These are phyloP conservation scores for Lepidonotus clava DNA, from an alignment of 2,888 invertebrate species.

Conservation along the genomic window DNA sequence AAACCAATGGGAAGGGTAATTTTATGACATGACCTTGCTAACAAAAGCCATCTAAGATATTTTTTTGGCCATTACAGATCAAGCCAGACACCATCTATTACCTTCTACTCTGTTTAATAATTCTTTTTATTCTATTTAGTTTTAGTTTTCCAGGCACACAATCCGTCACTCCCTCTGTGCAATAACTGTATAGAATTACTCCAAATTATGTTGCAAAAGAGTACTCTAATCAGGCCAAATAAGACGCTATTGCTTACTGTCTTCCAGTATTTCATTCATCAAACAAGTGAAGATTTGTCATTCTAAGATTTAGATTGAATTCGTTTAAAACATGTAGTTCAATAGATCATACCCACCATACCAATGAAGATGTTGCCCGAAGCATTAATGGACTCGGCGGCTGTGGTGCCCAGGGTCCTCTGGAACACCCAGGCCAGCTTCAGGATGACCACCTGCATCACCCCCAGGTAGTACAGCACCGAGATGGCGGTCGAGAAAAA, in stretches of 20 bases:
- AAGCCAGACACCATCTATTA: too few relatives aligned
- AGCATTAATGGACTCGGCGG: conserved; percentile 95
- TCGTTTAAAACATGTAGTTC: background rate
- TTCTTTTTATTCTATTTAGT: too few relatives aligned
- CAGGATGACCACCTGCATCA: conserved; percentile 90
- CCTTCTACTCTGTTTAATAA: too few relatives aligned
- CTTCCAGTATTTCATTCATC: background rate
- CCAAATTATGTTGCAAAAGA: too few relatives aligned
- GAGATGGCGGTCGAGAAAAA: conserved; percentile 95
- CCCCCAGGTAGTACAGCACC: conserved; percentile 88
- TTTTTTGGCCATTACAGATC: too few relatives aligned
- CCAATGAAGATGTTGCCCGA: conserved; percentile 97
- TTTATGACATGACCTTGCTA: too few relatives aligned
- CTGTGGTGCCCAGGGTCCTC: conserved; percentile 89
- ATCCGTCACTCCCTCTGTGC: too few relatives aligned
- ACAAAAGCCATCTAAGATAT: too few relatives aligned
- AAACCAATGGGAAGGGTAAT: too few relatives aligned
- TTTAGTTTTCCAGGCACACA: too few relatives aligned
- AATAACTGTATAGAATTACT: too few relatives aligned
- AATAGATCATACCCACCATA: conserved; percentile 85
- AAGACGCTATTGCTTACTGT: background rate
- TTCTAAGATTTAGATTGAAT: background rate
- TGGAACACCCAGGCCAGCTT: conserved; percentile 89
- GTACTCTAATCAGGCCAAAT: too few relatives aligned
- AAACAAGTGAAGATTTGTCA: background rate